A percentile compares a stretch with the other conserved stretches of the same genome.
These are phyloP conservation scores for Cheilosia variabilis DNA, from an alignment of 2,888 invertebrate species.

Conservation along the genomic window DNA sequence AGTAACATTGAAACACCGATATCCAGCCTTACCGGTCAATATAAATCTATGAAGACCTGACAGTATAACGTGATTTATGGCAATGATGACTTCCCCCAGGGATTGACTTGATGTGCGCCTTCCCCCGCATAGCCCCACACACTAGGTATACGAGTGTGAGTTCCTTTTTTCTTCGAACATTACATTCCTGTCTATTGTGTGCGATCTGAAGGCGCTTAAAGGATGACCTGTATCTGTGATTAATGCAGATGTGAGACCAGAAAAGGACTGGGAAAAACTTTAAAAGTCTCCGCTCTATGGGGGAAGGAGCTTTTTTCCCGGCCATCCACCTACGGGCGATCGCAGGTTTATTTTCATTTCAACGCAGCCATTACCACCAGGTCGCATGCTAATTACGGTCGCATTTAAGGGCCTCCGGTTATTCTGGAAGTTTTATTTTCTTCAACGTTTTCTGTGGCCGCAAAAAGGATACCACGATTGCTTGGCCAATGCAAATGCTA, in stretches of 20 bases:
- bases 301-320: background rate
- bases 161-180: constrained; percentile 2
- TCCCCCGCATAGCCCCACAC: background rate
- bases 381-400: constrained; percentile 58
- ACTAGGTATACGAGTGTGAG: background rate
- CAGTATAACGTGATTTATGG: constrained; percentile 71
- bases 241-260: constrained; percentile 18
- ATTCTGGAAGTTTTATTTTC: constrained; percentile 33
- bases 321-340: constrained; percentile 10
- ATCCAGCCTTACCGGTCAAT: constrained; percentile 58
- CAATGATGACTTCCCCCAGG: constrained; percentile 60
- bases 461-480: constrained; percentile 1
- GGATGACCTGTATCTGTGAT: constrained; percentile 30
- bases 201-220: constrained; percentile 18
- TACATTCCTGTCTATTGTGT: constrained; percentile 5
- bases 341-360: constrained; percentile 59
- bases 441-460: constrained; percentile 11
- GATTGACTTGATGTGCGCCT: constrained; percentile 22
- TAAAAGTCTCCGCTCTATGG: background rate
- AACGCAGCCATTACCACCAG: constrained; percentile 58
- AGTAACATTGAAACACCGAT: constrained; percentile 41
- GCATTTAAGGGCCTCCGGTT: constrained; percentile 25
- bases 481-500: constrained; percentile 35
- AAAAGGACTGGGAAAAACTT: constrained; percentile 4
- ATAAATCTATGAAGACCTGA: constrained; percentile 68